Evolutionary conservation across 2,888 invertebrate genomes (phyloP), one percentile per base, ranked within the genome.

Genomic region (Dusona sp.): DNA sequence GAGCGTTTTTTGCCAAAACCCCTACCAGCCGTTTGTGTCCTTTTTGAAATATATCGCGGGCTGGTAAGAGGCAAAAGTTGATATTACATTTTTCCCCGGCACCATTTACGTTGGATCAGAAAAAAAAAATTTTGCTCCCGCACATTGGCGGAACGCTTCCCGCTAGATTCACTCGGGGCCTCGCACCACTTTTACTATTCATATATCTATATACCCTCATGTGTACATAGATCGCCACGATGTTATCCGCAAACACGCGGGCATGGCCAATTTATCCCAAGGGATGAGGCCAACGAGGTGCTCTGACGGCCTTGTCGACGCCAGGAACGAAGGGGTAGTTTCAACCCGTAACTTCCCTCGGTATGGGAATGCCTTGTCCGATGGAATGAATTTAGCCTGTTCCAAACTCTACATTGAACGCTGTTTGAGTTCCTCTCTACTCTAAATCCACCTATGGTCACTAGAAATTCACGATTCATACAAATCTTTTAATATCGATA

Each of bases 241-340:
- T 93, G 93, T 93, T 93, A 93, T 92, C 92, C 93, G 91, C 92
- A 92, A 94, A 94, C 93, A 94, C 92, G 92, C 91, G 92, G 92
- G 91, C 92, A 92, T 90, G 93, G 91, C 92, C 93, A 93, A 94
- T 94, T 94, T 92, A 93, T 93, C 93, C 93, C 93, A 90, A 91
- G 93, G 92, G 93, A 93, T 91, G 92, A 91, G 91, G 90, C 89
- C 90, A 89, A 89, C 91, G 91, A 90, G 74, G 89, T 89, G 87
- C 84, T 84, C 79, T 89, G 88, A 91, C 88, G 88, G 89, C 88
- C 68, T 79, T 83, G 68, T 61, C 42, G 65, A 67, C 54, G 78
- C 65, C 77, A 65, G 13, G 4, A 70, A 38, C 36, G 42, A 78
- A 57, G 68, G 73, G 79, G 79, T 57, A 51, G 77, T 48, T 68